phyloP scores from a whole-genome alignment of 1,140 invertebrate genomes.

The Hypothenemus hampei region DNA sequence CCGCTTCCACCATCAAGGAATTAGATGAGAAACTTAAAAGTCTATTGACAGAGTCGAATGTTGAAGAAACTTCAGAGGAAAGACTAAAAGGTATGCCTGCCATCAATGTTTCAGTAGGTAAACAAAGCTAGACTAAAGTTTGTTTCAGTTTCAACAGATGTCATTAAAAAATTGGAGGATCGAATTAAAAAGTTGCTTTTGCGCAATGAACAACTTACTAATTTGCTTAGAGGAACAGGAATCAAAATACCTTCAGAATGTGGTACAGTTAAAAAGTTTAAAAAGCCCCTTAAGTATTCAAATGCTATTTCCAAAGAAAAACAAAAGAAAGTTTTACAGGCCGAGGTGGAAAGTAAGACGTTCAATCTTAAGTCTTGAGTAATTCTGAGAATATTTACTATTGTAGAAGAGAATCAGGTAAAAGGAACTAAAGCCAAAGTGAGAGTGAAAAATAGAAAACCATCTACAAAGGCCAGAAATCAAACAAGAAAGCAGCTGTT shows the following conservation, averaged over 20 bases:
- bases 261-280: constrained; percentile 34
- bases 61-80: constrained; percentile 22
- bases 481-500: neutral
- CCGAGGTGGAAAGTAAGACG: constrained; percentile 35
- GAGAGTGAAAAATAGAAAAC: neutral
- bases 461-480: constrained; percentile 9
- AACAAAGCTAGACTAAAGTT: neutral
- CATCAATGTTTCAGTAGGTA: neutral
- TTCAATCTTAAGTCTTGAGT: neutral
- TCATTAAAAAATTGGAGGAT: constrained; percentile 44
- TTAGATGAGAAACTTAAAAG: constrained; percentile 46
- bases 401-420: constrained; percentile 23
- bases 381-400: neutral
- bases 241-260: constrained; percentile 44
- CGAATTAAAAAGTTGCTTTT: constrained; percentile 45
- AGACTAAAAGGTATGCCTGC: constrained; percentile 19
- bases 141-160: constrained; percentile 28
- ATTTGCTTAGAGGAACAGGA: constrained; percentile 45
- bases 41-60: constrained; percentile 27
- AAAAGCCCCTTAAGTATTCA: constrained; percentile 27
- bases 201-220: constrained; percentile 47
- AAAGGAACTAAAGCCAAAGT: constrained; percentile 1
- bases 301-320: constrained; percentile 36
- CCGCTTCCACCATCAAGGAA: constrained; percentile 46
- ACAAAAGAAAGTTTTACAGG: constrained; percentile 34